A percentile compares a stretch with the other conserved stretches of the same genome.
These are phyloP conservation scores for Ariopsis seemanni DNA, from an alignment of 2,113 vertebrate genomes.

Conservation along the genomic window DNA sequence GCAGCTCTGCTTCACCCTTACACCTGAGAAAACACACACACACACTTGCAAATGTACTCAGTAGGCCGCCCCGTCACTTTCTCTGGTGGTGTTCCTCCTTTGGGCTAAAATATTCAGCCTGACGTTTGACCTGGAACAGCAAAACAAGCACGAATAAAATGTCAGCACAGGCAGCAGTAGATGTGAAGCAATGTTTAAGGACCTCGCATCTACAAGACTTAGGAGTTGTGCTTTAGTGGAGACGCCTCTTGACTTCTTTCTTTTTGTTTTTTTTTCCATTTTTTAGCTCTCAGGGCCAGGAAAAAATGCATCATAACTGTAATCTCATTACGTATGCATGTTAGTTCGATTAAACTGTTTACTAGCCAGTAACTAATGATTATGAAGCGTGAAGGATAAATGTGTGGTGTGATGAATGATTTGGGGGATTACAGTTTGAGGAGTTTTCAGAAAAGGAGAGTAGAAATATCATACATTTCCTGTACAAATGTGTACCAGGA, in stretches of 20 bases:
- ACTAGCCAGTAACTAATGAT: neutral
- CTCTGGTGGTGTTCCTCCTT: too few relatives aligned
- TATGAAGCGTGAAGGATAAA: neutral
- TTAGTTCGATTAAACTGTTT: neutral
- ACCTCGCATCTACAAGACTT: too few relatives aligned
- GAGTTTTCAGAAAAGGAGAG: neutral
- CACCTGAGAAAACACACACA: too few relatives aligned
- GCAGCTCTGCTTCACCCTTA: neutral
- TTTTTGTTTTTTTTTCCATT: neutral
- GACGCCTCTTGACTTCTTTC: too few relatives aligned
- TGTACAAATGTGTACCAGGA: neutral
- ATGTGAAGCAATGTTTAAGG: too few relatives aligned
- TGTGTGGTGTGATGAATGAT: neutral
- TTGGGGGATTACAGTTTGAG: neutral
- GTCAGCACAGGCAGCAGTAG: too few relatives aligned
- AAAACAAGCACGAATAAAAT: too few relatives aligned
- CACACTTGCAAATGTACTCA: too few relatives aligned
- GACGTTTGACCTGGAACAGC: too few relatives aligned
- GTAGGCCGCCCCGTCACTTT: too few relatives aligned
- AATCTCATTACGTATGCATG: neutral
- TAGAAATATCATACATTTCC: neutral
- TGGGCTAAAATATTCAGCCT: too few relatives aligned
- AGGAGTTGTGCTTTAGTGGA: too few relatives aligned
- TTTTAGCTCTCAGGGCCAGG: neutral
- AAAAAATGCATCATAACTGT: neutral